Evolutionary conservation across 1,140 invertebrate species (phyloP), one percentile per base, ranked within the genome.

Genomic region (Sminthurides bifidus): DNA sequence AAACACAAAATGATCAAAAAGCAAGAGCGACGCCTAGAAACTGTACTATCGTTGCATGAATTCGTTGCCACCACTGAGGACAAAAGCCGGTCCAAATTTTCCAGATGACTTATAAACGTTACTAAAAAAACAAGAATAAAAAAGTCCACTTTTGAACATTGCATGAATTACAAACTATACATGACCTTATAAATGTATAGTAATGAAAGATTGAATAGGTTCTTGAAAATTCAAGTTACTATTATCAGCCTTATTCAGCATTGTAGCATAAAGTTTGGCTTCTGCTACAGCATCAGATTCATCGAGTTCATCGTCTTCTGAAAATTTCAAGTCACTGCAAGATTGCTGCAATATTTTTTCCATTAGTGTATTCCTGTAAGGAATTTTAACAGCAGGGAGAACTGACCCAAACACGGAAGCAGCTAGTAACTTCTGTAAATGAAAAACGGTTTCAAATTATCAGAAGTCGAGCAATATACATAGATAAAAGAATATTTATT

Each of bases 211-310:
- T 49, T 43, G 17, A 53, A 46, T 21, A 10, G 23, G 6, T 50
- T 5, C 10, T 31, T 31, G 15, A 5, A 33, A 12, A 12, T 50
- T 26, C 27, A 2, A 52, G 29, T 46, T 26, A 62, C 56, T 55
- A 14, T 30, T 21, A 40, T 59, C 49, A 5, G 41, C 12, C 56
- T 64, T 64, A 33, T 64, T 64, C 4, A 61, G 21, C 5, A 64
- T 19, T 23, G 41, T 49, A 10, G 54, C 48, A 31, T 54, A 54
- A 26, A 64, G 48, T 37, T 59, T 33, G 12, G 54, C 38, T 19
- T 24, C 10, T 35, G 58, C 35, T 43, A 40, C 10, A 23, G 27
- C 1, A 54, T 59, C 24, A 24, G 14, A 41, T n/a, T 24, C 40
- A 17, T 30, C 50, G n/a, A 10, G 27, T 33, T 24, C 23, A 17